phyloP scores from a whole-genome alignment of 2,113 vertebrate species.

The Hypomesus transpacificus region DNA sequence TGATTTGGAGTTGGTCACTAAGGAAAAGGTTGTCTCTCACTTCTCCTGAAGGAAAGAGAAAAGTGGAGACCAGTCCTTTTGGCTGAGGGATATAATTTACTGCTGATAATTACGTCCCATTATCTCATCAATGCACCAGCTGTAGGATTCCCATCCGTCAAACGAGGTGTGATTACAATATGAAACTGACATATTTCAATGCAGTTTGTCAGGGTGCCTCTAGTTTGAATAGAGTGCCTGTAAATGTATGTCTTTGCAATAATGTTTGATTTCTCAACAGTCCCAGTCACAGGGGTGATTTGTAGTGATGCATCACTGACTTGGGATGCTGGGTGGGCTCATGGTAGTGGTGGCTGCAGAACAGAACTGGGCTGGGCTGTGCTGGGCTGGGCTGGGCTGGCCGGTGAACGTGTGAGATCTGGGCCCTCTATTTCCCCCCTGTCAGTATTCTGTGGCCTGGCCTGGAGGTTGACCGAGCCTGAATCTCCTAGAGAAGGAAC shows the following conservation, averaged over 20 bases:
- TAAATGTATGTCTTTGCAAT: not conserved
- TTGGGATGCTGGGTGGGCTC: slow-evolving; percentile 29
- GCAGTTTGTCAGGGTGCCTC: no score
- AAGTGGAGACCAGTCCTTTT: not conserved
- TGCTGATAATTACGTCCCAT: no score
- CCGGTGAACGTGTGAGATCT: not conserved
- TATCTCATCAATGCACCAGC: no score
- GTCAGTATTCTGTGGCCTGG: slow-evolving; percentile 32
- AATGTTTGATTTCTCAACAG: slow-evolving; percentile 19
- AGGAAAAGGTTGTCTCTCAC: slow-evolving; percentile 27
- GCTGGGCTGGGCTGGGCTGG: slow-evolving; percentile 11
- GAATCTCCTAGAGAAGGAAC: slow-evolving; percentile 40
- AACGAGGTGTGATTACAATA: no score
- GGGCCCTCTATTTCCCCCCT: not conserved
- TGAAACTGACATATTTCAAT: no score
- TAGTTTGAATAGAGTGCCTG: no score
- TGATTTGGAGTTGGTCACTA: slow-evolving; percentile 17
- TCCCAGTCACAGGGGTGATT: slow-evolving; percentile 31
- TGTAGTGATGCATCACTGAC: slow-evolving; percentile 33
- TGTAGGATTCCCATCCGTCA: no score
- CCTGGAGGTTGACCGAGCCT: slow-evolving; percentile 33
- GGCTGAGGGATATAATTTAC: no score
- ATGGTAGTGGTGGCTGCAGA: slow-evolving; percentile 28
- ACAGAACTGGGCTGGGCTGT: slow-evolving; percentile 9
- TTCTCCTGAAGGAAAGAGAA: slow-evolving; percentile 15